Base-by-base conservation (phyloP, 2,888 invertebrate genomes). In the Neoitamus cyanurus region DNA sequence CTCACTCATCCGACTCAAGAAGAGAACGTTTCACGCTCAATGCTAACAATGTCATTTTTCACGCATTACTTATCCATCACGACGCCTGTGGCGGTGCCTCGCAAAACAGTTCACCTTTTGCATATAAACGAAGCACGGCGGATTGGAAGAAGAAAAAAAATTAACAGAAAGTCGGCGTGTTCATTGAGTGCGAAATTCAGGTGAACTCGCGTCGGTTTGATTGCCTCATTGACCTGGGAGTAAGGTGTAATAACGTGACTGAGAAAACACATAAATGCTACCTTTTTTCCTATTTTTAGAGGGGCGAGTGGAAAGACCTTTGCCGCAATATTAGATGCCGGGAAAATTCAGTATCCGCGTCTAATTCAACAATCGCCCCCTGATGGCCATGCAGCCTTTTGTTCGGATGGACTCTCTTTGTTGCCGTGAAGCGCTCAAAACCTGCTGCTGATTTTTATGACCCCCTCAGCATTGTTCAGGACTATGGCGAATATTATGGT, bases 141-240 rank as follows among this genome's bases (percentile, higher is more conserved):
- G 20, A 9, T 25, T 9, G 25, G 7, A 58, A 1, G 58, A 58
- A 72, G 30, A 70, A 70, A 31, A 58, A 58, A 1, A 58, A n/a
- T n/a, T 69, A 6, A 4, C n/a, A 34, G 15, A n/a, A 30, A 70
- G 30, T n/a, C 70, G 70, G 70, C n/a, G n/a, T 70, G 30, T 70
- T 70, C 30, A 34, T 30, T 70, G 13, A 70, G 70, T 70, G 70
- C 31, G 30, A 72, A 72, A 72, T 72, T 20, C 72, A 72, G 72
- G 72, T 72, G 72, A 72, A 72, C 58, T 25, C 58, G 58, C 58
- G 58, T 58, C 58, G 34, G 20, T 31, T 31, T 72, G 72, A 31
- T 72, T 72, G 34, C 72, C 72, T 72, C 72, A 72, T 34, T 72
- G 72, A 72, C 72, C 72, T 72, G 72, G 72, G 25, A 72, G 15